Base-by-base conservation (phyloP, 2,888 invertebrate genomes). In the Magallana nippona region DNA sequence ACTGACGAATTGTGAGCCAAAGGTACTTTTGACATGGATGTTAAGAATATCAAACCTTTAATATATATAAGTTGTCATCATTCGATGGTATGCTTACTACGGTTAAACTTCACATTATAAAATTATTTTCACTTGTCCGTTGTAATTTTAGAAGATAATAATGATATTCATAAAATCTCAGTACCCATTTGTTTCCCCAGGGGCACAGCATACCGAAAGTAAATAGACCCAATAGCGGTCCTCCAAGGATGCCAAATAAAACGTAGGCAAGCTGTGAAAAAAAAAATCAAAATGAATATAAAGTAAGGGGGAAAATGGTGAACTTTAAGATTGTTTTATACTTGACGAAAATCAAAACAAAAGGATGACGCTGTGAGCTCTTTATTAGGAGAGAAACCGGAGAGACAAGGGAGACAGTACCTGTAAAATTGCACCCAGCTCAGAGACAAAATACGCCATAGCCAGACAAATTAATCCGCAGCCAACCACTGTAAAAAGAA, bases 361-460 rank as follows among this genome's bases (percentile, higher is more conserved):
- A 22, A 32, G 15, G 11, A 22, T 77, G 17, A 77, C 10, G 0
- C 2, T n/a, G 8, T 0, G 44, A 44, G 44, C 44, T 0, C 44
- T 44, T 44, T 44, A 44, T 44, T 10, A 8, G 44, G 44, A 44
- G 27, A 22, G 11, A 63, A 11, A 71, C 5, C 32, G 32, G 13
- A 27, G 19, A 60, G 10, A 44, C 0, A 5, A 13, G 13, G 8
- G 0, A 22, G 13, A 19, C n/a, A n/a, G n/a, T 85, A 84, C 83
- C 82, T 83, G 84, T 60, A 86, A 60, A 58, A 90, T 88, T 3
- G 87, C 86, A 11, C 98, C 98, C 32, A 98, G 95, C 84, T 96
- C 96, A 92, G 98, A 97, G 19, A 98, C 97, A 10, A 97, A 95
- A 91, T 98, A 98, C 8, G 98, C 97, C 89, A 98, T 94, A 0